Base-by-base conservation (phyloP, 2,113 vertebrate species). In the Beaufortia kweichowensis region DNA sequence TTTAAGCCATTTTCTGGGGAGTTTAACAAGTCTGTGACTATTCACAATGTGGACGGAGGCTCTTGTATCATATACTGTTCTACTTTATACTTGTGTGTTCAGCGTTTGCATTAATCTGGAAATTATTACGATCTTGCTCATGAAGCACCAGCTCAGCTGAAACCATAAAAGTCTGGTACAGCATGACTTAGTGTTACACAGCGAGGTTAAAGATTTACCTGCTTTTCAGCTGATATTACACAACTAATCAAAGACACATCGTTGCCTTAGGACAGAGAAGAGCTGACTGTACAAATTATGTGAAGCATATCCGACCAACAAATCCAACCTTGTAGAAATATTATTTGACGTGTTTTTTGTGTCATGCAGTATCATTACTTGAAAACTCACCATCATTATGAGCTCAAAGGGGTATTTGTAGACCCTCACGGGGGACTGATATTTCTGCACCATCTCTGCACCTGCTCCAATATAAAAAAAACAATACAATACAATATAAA, bases 321-420 rank as follows among this genome's bases (percentile, higher is more conserved):
- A n/a, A n/a, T n/a, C n/a, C n/a, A n/a, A n/a, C n/a, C n/a, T n/a
- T n/a, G n/a, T n/a, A n/a, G n/a, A n/a, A n/a, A n/a, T n/a, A n/a
- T n/a, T n/a, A n/a, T n/a, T n/a, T n/a, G n/a, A n/a, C 4, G 6
- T 39, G 35, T 39, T 39, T 10, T 11, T 10, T n/a, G n/a, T n/a
- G n/a, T 39, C 9, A 39, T 10, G 35, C 35, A 39, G 35, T 11
- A 10, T 6, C 0, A 29, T 14, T 59, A 15, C 8, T 26, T 29
- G 21, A 41, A 57, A 29, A 97, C 96, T 96, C 88, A 99, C 96
- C 83, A 93, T 94, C 96, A 98, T 98, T 79, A 99, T 94, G 60
- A 98, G 81, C 82, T 99, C 97, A 88, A 99, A 98, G 23, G 96
- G 92, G 78, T 94, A 89, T 71, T 98, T 99, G 85, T 98, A 98